These are phyloP conservation scores for Dexiosoma caninum DNA, from an alignment of 2,888 invertebrate genomes.

Conservation along the genomic window DNA sequence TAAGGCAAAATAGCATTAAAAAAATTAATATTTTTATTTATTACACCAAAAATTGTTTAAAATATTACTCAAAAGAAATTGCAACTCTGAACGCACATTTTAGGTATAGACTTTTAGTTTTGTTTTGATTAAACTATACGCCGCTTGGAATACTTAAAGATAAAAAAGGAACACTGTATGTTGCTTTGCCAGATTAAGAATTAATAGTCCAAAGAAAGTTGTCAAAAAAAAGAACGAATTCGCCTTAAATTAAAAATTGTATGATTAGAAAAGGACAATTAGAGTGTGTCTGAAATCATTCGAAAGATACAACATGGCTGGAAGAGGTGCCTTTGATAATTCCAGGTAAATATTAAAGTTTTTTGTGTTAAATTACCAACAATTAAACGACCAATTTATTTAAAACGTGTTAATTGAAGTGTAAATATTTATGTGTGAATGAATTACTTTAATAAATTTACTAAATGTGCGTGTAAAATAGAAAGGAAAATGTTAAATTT, in stretches of 20 bases:
- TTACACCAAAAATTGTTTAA: background rate
- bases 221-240: slow-evolving; percentile 65
- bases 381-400: background rate
- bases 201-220: slow-evolving; percentile 35
- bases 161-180: slow-evolving; percentile 28
- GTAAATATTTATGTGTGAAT: background rate
- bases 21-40: no score
- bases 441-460: background rate
- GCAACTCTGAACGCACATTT: slow-evolving; percentile 44
- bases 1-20: background rate
- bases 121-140: slow-evolving; percentile 55
- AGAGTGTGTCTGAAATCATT: slow-evolving; percentile 70
- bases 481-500: slow-evolving; percentile 40
- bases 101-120: slow-evolving; percentile 30
- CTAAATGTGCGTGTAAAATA: slow-evolving; percentile 10
- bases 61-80: background rate
- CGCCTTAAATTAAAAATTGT: slow-evolving; percentile 63
- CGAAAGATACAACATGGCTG: slow-evolving; percentile 87
- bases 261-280: slow-evolving; percentile 59
- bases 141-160: slow-evolving; percentile 28
- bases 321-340: slow-evolving; percentile 91
- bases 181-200: background rate
- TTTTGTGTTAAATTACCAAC: slow-evolving; percentile 50
- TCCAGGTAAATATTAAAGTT: slow-evolving; percentile 82
- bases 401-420: slow-evolving; percentile 5